Conservation (phyloP, 64 coral and sea anemone genomes). For the Porites australiensis region DNA sequence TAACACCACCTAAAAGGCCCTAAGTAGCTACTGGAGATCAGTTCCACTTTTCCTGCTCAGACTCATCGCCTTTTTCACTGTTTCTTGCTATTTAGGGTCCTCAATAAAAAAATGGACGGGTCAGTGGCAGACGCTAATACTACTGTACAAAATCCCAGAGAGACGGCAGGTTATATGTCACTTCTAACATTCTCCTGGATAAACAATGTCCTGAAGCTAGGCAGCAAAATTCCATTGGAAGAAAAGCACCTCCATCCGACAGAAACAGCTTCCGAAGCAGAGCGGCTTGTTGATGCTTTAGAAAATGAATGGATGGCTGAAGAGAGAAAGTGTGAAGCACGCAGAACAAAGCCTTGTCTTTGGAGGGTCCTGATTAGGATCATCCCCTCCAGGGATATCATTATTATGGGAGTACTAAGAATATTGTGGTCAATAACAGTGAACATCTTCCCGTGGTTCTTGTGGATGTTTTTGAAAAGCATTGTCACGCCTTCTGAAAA, state of each 20-base stretch:
- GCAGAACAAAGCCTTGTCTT: constrained; percentile 15
- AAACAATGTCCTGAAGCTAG: constrained; percentile 24
- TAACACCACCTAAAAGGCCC: too few relatives aligned
- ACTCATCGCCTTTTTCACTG: too few relatives aligned
- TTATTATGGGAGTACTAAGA: background rate
- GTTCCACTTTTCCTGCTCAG: too few relatives aligned
- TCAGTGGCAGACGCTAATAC: too few relatives aligned
- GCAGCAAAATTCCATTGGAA: constrained; percentile 60
- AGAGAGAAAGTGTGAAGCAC: background rate
- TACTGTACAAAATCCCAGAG: background rate
- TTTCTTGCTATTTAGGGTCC: too few relatives aligned
- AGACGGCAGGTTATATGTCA: constrained; percentile 33
- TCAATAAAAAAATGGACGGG: too few relatives aligned
- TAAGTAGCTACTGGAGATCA: too few relatives aligned
- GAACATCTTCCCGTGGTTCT: background rate
- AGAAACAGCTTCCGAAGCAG: background rate
- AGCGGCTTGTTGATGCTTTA: background rate
- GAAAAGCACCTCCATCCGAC: constrained; percentile 55
- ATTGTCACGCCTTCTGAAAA: background rate
- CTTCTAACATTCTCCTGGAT: constrained; percentile 72
- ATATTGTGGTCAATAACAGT: background rate
- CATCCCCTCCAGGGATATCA: background rate
- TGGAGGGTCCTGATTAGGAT: constrained; percentile 47
- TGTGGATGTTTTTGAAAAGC: constrained; percentile 39
- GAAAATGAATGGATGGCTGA: constrained; percentile 34